Evolutionary conservation across 2,797 vertebrate genomes (phyloP).

Genomic region (Tokudaia muenninki): DNA sequence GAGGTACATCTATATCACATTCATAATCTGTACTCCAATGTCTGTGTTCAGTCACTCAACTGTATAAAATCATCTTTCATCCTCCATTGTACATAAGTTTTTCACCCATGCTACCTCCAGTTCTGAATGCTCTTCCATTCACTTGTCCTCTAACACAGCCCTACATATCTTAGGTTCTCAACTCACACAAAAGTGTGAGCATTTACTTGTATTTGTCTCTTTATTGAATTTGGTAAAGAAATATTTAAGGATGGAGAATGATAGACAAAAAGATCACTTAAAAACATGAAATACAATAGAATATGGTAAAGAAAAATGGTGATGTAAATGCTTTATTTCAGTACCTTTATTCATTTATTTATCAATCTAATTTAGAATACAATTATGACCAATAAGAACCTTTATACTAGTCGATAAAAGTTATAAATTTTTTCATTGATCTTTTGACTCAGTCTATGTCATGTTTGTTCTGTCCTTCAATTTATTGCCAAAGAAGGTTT

Average conservation of each 20-base stretch:
- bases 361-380: not conserved
- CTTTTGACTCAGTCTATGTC: not conserved
- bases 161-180: not conserved
- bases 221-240: not conserved
- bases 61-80: not conserved
- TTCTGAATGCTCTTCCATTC: not conserved
- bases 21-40: not conserved
- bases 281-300: not conserved
- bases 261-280: not conserved
- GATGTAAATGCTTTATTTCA: not conserved
- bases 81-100: accelerated
- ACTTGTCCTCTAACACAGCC: not conserved
- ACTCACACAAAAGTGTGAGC: not conserved
- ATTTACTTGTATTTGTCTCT: not conserved
- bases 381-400: not conserved
- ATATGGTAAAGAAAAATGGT: not conserved
- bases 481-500: not conserved
- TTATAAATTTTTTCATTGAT: not conserved
- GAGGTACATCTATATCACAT: not conserved
- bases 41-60: not conserved
- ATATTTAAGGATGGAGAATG: not conserved
- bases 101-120: not conserved
- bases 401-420: not conserved
- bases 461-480: not conserved
- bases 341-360: not conserved